Percentiles rank a stretch among this genome's conserved stretches.
Evolutionary conservation across 2,113 vertebrate genomes (phyloP).

Genomic region (Eptatretus burgeri): DNA sequence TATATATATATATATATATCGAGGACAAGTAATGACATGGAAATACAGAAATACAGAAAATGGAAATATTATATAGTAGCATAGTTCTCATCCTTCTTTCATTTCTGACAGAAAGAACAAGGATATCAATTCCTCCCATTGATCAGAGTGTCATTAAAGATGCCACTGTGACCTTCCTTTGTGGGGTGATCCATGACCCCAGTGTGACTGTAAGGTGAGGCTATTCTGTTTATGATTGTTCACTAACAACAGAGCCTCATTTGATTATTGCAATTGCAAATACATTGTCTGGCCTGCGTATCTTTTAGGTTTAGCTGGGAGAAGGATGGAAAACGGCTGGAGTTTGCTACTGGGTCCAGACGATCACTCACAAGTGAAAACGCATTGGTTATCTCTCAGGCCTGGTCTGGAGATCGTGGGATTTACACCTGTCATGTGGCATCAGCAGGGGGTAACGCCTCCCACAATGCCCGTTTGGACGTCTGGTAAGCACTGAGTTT

Average conservation of each 20-base stretch:
- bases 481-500: constrained; percentile 31
- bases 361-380: constrained; percentile 36
- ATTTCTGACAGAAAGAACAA: constrained; percentile 40
- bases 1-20: too few relatives aligned
- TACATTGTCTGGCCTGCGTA: background rate
- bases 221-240: too few relatives aligned
- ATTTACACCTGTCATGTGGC: constrained; percentile 68
- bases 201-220: constrained; percentile 45
- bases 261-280: too few relatives aligned
- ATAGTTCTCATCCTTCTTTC: background rate
- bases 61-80: background rate
- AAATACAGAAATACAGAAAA: background rate
- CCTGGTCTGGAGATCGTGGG: constrained; percentile 87
- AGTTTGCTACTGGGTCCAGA: constrained; percentile 27
- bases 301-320: constrained; percentile 54
- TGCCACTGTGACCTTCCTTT: constrained; percentile 65
- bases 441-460: constrained; percentile 68
- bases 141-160: constrained; percentile 93
- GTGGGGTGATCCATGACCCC: constrained; percentile 60
- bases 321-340: constrained; percentile 36
- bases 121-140: constrained; percentile 49
- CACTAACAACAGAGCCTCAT: too few relatives aligned
- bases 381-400: constrained; percentile 79
- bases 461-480: constrained; percentile 47
- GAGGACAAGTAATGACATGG: background rate